Base-by-base conservation (phyloP, 1,140 invertebrate genomes). In the Protaetia brevitarsis region DNA sequence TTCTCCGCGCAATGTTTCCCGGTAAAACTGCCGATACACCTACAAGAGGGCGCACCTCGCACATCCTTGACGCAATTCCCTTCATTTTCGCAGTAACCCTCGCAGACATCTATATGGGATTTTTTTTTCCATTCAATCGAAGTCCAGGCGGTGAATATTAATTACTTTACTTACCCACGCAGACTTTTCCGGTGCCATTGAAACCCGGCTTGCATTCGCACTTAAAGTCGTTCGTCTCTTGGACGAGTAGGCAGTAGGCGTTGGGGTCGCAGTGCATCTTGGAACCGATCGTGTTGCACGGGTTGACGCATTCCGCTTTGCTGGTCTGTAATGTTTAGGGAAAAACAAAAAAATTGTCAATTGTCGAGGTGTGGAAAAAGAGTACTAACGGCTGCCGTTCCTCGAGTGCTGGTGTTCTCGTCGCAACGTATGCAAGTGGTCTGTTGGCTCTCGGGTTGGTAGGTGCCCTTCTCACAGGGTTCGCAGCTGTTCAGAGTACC, bases 151-250 rank as follows among this genome's bases (percentile, higher is more conserved):
- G 7, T 62, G 34, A 11, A 28, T 31, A 60, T 26, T 1, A 2
- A 23, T 8, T 37, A 3, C 16, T 37, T 51, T 23, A 51, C 41
- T 79, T 79, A 87, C 86, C 85, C 28, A 79, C 85, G 78, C 92
- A 95, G 31, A 85, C 80, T 80, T 88, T 87, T 67, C 92, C 93
- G 21, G 90, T 92, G 74, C 93, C 93, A 76, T 95, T 95, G 81
- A 93, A 98, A 1, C 95, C 95, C 1, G 92, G 90, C 75, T 96
- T 97, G 79, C 96, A 98, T 75, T 95, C 90, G 73, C 96, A 98
- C 70, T 89, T 89, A 80, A 94, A 96, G 69, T 94, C 91, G 67
- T 88, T 90, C 0, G 90, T 94, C 75, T 95, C 92, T 0, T 86
- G 85, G 31, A 93, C 89, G 56, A 96, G 83, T 0, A 96, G 83